Evolutionary conservation across 2,797 vertebrate species (phyloP).

Genomic region (Periparus ater): DNA sequence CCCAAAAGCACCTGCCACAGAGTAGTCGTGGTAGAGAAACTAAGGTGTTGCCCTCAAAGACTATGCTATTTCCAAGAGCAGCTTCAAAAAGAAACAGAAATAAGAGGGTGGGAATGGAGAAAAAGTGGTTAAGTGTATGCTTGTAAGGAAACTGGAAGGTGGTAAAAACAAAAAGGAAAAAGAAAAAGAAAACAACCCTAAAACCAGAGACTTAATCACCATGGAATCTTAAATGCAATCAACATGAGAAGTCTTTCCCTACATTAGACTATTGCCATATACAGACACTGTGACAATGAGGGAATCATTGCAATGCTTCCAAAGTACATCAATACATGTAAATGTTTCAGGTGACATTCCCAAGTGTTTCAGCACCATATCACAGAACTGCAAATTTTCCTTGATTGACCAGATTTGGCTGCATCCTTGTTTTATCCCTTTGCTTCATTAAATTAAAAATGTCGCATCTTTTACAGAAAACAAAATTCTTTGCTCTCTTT

Average conservation of each 20-base stretch:
- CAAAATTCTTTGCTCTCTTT: background rate
- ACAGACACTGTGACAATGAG: background rate
- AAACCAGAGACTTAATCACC: slow-evolving; percentile 29
- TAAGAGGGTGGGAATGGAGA: slow-evolving; percentile 62
- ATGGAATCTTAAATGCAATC: background rate
- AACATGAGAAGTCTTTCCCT: slow-evolving; percentile 6
- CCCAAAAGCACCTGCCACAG: slow-evolving; percentile 68
- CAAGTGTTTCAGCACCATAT: background rate
- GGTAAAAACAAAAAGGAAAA: background rate
- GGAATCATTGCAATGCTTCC: background rate
- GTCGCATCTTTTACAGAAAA: background rate
- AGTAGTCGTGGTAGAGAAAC: slow-evolving; percentile 67
- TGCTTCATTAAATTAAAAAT: background rate
- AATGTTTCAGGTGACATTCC: background rate
- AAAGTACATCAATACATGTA: background rate
- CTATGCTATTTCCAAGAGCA: slow-evolving; percentile 65
- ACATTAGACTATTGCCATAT: background rate
- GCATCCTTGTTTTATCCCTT: background rate
- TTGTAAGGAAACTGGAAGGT: slow-evolving; percentile 57
- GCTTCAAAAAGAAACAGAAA: slow-evolving; percentile 67
- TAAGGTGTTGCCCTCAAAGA: slow-evolving; percentile 71
- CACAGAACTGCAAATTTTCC: background rate
- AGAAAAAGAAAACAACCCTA: background rate
- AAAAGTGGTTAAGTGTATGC: slow-evolving; percentile 62
- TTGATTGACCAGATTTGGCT: background rate